Percentiles rank a stretch among this genome's conserved stretches.
phyloP scores from a whole-genome alignment of 2,113 vertebrate species.

The Turdus rufiventris region DNA sequence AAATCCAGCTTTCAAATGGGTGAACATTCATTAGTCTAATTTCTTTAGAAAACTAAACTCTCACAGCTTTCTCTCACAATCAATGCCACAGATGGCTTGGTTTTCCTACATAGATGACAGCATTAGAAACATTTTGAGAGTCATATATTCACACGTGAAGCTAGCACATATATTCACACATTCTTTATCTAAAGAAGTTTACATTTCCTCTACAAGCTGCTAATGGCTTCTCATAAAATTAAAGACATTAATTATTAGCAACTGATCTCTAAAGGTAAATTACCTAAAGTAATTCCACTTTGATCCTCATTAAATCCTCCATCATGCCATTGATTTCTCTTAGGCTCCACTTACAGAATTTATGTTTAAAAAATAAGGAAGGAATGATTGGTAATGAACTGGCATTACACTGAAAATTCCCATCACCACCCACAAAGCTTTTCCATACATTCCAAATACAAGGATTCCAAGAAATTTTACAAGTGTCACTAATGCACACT shows the following conservation, averaged over 20 bases:
- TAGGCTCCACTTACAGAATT: neutral
- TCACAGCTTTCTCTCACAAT: neutral
- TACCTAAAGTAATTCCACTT: neutral
- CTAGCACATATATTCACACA: neutral
- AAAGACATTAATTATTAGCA: neutral
- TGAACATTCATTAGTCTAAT: neutral
- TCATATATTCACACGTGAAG: neutral
- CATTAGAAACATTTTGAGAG: neutral
- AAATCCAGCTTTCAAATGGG: neutral
- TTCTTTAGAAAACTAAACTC: neutral
- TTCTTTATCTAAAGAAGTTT: neutral
- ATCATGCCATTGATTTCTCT: neutral
- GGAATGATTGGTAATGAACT: neutral
- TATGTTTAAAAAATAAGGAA: neutral
- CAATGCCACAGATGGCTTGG: neutral
- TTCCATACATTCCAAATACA: neutral
- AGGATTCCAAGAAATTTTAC: neutral
- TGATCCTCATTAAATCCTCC: neutral
- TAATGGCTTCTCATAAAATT: neutral
- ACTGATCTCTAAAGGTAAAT: neutral
- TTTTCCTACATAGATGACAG: neutral
- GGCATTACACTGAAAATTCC: neutral
- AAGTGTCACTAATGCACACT: rapidly evolving
- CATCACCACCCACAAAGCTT: neutral
- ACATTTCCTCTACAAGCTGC: neutral